A percentile compares a stretch with the other conserved stretches of the same genome.
Conservation (phyloP, 2,888 invertebrate genomes). For the Caenorhabditis macrosperma region DNA sequence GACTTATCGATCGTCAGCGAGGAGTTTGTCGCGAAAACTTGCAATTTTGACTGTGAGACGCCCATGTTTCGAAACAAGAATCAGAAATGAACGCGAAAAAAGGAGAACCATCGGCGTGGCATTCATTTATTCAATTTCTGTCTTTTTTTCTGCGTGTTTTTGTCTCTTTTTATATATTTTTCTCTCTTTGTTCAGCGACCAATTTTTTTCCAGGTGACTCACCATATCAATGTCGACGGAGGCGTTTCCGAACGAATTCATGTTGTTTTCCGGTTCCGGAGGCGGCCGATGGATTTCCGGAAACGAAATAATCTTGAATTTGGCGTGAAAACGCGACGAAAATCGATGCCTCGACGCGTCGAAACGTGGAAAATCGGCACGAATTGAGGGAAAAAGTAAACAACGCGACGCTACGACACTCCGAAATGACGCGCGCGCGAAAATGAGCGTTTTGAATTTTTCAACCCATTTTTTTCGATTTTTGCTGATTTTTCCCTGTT, state of each 20-base stretch:
- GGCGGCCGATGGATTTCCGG: slow-evolving; percentile 52
- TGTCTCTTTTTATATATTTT: slow-evolving; percentile 1
- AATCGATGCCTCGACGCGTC: neutral
- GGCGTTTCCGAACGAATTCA: slow-evolving; percentile 70
- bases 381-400: slow-evolving; percentile 11
- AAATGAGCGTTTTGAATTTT: slow-evolving; percentile 13
- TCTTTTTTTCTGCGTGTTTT: neutral
- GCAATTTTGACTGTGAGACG: slow-evolving; percentile 39
- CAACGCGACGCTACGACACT: slow-evolving; percentile 29
- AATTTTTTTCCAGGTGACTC: slow-evolving; percentile 26
- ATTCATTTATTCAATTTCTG: neutral
- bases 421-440: slow-evolving; percentile 32
- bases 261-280: slow-evolving; percentile 51
- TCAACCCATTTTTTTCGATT: slow-evolving; percentile 5
- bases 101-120: neutral
- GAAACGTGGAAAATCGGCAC: slow-evolving; percentile 6
- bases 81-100: slow-evolving; percentile 7
- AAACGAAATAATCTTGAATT: slow-evolving; percentile 59
- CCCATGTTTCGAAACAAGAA: slow-evolving; percentile 42
- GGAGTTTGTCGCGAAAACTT: slow-evolving; percentile 46
- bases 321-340: neutral
- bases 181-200: neutral
- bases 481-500: slow-evolving; percentile 1
- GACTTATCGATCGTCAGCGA: slow-evolving; percentile 19
- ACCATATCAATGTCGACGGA: slow-evolving; percentile 73